phyloP scores from a whole-genome alignment of 2,888 invertebrate species.

The Parnassius mnemosyne region DNA sequence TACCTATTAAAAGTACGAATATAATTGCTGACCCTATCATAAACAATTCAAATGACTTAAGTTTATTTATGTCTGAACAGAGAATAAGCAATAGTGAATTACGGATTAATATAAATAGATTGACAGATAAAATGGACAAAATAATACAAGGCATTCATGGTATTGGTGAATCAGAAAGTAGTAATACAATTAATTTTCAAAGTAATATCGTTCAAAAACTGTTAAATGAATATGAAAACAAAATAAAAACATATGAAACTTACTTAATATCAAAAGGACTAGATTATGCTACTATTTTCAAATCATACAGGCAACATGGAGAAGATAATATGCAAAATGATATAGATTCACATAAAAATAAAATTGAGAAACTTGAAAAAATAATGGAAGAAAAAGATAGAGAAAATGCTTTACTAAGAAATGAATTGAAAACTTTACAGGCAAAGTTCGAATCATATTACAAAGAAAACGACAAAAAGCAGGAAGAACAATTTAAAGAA shows the following conservation, averaged over 20 bases:
- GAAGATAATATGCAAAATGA: slow-evolving; percentile 23
- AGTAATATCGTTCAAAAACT: slow-evolving; percentile 58
- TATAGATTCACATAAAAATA: slow-evolving; percentile 31
- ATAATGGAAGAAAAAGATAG: slow-evolving; percentile 40
- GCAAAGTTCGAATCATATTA: slow-evolving; percentile 30
- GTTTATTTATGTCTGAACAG: slow-evolving; percentile 60
- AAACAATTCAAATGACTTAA: slow-evolving; percentile 44
- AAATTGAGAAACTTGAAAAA: slow-evolving; percentile 41
- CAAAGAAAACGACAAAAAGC: slow-evolving; percentile 31
- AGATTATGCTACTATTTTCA: slow-evolving; percentile 33
- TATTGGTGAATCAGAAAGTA: slow-evolving; percentile 37
- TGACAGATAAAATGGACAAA: slow-evolving; percentile 61
- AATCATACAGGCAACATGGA: slow-evolving; percentile 18
- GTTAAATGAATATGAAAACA: slow-evolving; percentile 65
- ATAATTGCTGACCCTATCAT: slow-evolving; percentile 39
- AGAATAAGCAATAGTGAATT: slow-evolving; percentile 66
- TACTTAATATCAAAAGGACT: slow-evolving; percentile 44
- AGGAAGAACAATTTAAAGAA: slow-evolving; percentile 32
- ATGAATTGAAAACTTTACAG: slow-evolving; percentile 41
- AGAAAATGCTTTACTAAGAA: slow-evolving; percentile 42
- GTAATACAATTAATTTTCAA: slow-evolving; percentile 39
- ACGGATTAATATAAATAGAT: slow-evolving; percentile 63
- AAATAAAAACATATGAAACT: slow-evolving; percentile 65
- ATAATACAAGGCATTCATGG: slow-evolving; percentile 51
- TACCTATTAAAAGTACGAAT: slow-evolving; percentile 40